These are phyloP conservation scores for Drosophila leonis DNA, from an alignment of 2,888 invertebrate genomes.

Conservation along the genomic window DNA sequence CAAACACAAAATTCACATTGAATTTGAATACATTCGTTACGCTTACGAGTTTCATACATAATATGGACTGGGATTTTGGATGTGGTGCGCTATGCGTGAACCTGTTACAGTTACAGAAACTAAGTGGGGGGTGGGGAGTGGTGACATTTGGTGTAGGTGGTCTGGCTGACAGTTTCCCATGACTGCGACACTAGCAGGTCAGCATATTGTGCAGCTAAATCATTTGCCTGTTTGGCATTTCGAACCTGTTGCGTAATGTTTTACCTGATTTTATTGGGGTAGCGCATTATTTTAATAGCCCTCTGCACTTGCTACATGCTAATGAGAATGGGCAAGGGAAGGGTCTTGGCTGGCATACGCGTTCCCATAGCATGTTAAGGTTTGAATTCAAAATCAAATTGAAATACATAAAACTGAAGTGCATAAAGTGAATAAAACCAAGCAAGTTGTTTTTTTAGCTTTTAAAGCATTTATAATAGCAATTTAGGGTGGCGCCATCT, in stretches of 20 bases:
- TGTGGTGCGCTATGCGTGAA: conserved; percentile 65
- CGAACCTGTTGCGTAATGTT: conserved; percentile 66
- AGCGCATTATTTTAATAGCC: conserved; percentile 50
- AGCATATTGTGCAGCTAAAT: conserved; percentile 35
- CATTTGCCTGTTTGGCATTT: conserved; percentile 21
- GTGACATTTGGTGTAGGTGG: conserved; percentile 29
- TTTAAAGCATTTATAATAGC: neutral
- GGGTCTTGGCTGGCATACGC: neutral
- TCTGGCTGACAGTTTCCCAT: conserved; percentile 62
- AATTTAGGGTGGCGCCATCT: conserved; percentile 14
- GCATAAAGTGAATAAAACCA: too few species aligned
- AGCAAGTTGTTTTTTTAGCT: neutral
- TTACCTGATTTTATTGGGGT: conserved; percentile 69
- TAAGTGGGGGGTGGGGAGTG: conserved; percentile 6
- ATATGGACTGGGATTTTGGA: conserved; percentile 30
- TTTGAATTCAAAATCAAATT: neutral
- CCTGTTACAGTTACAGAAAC: conserved; percentile 41
- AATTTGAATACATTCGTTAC: conserved; percentile 67
- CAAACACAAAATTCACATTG: conserved; percentile 43
- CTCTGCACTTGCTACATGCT: conserved; percentile 42
- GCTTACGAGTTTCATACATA: conserved; percentile 54
- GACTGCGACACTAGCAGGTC: conserved; percentile 54
- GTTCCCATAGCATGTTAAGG: conserved; percentile 20
- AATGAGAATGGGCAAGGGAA: conserved; percentile 43
- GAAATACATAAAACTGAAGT: neutral